These are phyloP conservation scores for Conomelus anceps DNA, from an alignment of 2,888 invertebrate genomes.

Conservation along the genomic window DNA sequence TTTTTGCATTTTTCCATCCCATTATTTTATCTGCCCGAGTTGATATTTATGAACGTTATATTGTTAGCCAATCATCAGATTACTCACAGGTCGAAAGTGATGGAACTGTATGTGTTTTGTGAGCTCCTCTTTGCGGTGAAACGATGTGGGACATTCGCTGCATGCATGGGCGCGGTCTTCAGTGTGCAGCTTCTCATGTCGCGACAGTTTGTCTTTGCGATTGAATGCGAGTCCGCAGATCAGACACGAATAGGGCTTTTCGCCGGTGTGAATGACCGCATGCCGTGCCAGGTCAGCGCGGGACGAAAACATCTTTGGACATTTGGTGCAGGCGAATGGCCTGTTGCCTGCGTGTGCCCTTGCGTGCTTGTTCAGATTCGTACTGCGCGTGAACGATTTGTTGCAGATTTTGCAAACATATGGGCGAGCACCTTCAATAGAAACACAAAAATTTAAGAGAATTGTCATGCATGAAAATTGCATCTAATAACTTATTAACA, in stretches of 20 bases:
- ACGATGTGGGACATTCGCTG: constrained; percentile 57
- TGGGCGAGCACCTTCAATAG: constrained; percentile 60
- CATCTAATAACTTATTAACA: too few species aligned
- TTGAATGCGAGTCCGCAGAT: constrained; percentile 58
- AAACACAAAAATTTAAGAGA: too few species aligned
- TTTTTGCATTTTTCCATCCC: too few species aligned
- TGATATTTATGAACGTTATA: too few species aligned
- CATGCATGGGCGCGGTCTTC: constrained; percentile 61
- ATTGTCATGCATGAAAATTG: too few species aligned
- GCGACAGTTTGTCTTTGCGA: constrained; percentile 57
- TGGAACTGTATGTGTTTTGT: constrained; percentile 49
- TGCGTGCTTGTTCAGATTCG: constrained; percentile 35
- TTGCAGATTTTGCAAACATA: constrained; percentile 64
- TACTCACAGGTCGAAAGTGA: constrained; percentile 33
- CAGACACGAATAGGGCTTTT: constrained; percentile 62
- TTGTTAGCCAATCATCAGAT: too few species aligned
- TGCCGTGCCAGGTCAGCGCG: constrained; percentile 61
- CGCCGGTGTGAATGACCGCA: constrained; percentile 64
- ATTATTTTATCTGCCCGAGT: too few species aligned
- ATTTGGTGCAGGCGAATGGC: constrained; percentile 50
- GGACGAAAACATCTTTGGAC: constrained; percentile 65
- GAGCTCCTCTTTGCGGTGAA: constrained; percentile 62
- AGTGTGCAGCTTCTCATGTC: constrained; percentile 60
- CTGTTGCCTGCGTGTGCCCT: constrained; percentile 33
- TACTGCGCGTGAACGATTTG: constrained; percentile 63